phyloP scores from a whole-genome alignment of 2,113 vertebrate species.

The Bagarius yarrelli region DNA sequence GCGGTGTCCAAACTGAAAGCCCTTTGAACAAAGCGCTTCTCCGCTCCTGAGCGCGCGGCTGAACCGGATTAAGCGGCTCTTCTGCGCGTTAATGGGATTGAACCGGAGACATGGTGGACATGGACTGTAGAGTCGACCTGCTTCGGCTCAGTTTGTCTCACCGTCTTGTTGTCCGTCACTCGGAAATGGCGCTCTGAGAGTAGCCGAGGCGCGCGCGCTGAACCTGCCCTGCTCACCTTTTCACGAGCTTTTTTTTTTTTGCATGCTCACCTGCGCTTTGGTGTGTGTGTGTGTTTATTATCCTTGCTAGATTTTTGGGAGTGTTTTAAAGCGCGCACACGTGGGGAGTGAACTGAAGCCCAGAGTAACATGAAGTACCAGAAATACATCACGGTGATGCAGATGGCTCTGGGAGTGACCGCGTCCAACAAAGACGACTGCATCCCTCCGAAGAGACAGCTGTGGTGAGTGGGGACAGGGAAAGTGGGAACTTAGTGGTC shows the following conservation, averaged over 20 bases:
- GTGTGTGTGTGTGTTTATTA: slow-evolving; percentile 51
- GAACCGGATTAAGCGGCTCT: slow-evolving; percentile 75
- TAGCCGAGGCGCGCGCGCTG: slow-evolving; percentile 59
- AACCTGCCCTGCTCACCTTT: slow-evolving; percentile 74
- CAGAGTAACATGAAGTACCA: slow-evolving; percentile 91
- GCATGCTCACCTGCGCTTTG: slow-evolving; percentile 82
- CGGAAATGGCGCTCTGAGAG: slow-evolving; percentile 71
- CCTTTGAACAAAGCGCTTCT: slow-evolving; percentile 36
- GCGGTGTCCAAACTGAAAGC: slow-evolving; percentile 9
- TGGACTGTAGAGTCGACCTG: slow-evolving; percentile 65
- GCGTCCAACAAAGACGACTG: slow-evolving; percentile 94
- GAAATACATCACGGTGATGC: slow-evolving; percentile 98
- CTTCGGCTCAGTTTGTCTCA: slow-evolving; percentile 63
- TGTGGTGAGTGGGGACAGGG: slow-evolving; percentile 82
- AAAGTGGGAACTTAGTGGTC: slow-evolving; percentile 35
- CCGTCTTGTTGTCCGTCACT: slow-evolving; percentile 56
- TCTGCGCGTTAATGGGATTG: slow-evolving; percentile 80
- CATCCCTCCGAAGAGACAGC: slow-evolving; percentile 87
- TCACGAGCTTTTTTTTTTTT: slow-evolving; percentile 54
- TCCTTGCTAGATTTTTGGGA: neutral
- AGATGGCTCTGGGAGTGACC: slow-evolving; percentile 98
- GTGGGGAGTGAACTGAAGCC: slow-evolving; percentile 63
- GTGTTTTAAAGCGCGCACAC: slow-evolving; percentile 52
- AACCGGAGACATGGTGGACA: slow-evolving; percentile 65
- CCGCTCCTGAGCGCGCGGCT: slow-evolving; percentile 62